Base-by-base conservation (phyloP, 2,113 vertebrate species). In the Scomber japonicus region DNA sequence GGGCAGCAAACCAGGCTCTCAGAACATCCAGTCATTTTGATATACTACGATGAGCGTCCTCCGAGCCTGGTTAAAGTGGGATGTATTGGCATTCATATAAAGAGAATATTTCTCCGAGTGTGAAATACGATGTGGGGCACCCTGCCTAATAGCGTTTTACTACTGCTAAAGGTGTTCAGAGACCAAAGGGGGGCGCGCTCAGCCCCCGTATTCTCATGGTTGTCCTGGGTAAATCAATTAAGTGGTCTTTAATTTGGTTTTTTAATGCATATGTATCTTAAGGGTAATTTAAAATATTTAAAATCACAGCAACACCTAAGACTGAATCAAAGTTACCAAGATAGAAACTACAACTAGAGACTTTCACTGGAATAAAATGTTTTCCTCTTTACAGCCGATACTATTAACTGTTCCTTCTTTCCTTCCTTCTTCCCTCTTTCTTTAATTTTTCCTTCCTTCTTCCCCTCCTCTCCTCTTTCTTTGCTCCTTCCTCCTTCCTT, bases 81-180 rank as follows among this genome's bases (percentile, higher is more conserved):
- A 81, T 68, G 62, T 71, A 83, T 61, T 88, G 81, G 79, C 79
- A 63, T 88, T 86, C 24, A 60, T 54, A 85, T 86, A 81, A 77
- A 86, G 75, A 48, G 67, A 66, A 84, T 80, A 84, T 84, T 82
- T 77, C 49, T 72, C 35, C 3, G 19, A 35, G 65, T 79, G 46
- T 81, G 78, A 92, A 88, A 85, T 82, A 78, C 27, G 69, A 84
- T n/a, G 46, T 51, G 31, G 54, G 57, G 46, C 74, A 55, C 3
- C 6, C 17, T 27, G 45, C 59, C 69, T 64, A 83, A 81, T 61
- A 75, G 59, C 13, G 11, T 77, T 79, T 89, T 83, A 71, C 64
- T 71, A 73, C 66, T 75, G 62, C 57, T 74, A 11, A 54, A 74
- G 69, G 84, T 83, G 64, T 35, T 74, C 71, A 45, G 24, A 27